phyloP scores from a whole-genome alignment of 2,888 invertebrate species.

The Acleris laterana region DNA sequence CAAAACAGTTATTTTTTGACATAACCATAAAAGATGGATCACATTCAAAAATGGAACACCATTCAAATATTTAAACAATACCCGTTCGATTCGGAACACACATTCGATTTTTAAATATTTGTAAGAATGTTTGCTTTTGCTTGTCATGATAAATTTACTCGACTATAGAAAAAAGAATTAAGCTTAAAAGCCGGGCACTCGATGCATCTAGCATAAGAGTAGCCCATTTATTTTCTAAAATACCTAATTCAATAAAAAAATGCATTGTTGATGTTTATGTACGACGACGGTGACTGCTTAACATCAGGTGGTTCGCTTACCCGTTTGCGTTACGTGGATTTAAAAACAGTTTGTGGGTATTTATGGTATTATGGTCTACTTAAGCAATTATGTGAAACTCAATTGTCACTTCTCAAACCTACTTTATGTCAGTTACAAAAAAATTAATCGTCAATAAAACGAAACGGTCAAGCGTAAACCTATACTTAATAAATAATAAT shows the following conservation, averaged over 20 bases:
- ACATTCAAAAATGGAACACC: slow-evolving; percentile 61
- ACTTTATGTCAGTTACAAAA: neutral
- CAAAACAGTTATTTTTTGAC: slow-evolving; percentile 75
- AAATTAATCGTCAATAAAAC: neutral
- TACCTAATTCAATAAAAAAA: neutral
- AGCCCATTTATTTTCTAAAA: too few relatives aligned
- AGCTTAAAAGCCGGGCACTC: too few relatives aligned
- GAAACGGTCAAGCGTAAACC: slow-evolving; percentile 28
- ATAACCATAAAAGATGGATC: slow-evolving; percentile 78
- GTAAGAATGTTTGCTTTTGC: slow-evolving; percentile 20
- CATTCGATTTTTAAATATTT: slow-evolving; percentile 53
- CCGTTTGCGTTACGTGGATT: too few relatives aligned
- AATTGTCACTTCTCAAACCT: too few relatives aligned
- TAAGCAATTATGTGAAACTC: too few relatives aligned
- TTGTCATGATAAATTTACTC: slow-evolving; percentile 18
- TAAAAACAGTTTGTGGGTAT: too few relatives aligned
- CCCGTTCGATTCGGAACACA: slow-evolving; percentile 53
- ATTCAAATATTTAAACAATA: slow-evolving; percentile 63
- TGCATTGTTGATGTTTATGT: too few relatives aligned
- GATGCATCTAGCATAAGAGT: too few relatives aligned
- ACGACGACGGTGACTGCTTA: too few relatives aligned
- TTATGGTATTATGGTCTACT: too few relatives aligned
- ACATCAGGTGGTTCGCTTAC: too few relatives aligned
- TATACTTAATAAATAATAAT: slow-evolving; percentile 43
- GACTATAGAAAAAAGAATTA: too few relatives aligned